Percentiles rank a stretch among this genome's conserved stretches.
phyloP scores from a whole-genome alignment of 2,888 invertebrate species.

The Drosophila meridionalis region DNA sequence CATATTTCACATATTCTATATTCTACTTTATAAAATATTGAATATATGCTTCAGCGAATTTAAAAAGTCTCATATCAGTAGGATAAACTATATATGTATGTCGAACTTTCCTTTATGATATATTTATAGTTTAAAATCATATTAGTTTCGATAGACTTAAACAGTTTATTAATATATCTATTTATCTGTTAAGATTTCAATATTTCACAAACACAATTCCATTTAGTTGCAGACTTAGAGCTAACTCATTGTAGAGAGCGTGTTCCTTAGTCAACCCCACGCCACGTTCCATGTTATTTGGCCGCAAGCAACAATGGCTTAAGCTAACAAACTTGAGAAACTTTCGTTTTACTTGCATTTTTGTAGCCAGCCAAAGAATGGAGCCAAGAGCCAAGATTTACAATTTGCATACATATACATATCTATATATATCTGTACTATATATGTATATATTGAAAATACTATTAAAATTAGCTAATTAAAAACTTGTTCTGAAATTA shows the following conservation, averaged over 20 bases:
- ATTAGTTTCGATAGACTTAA: no score
- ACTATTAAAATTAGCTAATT: not conserved
- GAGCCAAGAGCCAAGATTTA: not conserved
- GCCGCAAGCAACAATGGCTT: not conserved
- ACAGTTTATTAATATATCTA: no score
- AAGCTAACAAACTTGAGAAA: conserved; percentile 3
- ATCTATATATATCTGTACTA: not conserved
- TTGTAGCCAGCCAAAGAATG: not conserved
- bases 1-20: not conserved
- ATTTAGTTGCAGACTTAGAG: not conserved
- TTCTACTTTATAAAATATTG: not conserved
- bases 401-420: not conserved
- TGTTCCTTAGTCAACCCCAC: not conserved
- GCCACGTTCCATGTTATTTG: not conserved
- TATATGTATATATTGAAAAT: not conserved
- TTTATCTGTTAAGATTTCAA: not conserved
- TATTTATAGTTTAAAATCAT: no score
- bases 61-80: no score
- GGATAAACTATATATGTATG: no score
- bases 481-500: not conserved
- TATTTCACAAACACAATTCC: not conserved
- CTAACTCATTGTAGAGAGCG: not conserved
- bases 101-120: not conserved
- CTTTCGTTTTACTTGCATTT: not conserved
- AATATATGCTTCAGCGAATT: no score